phyloP scores from a whole-genome alignment of 2,797 vertebrate species.

The Acrossocheilus wenchowensis region DNA sequence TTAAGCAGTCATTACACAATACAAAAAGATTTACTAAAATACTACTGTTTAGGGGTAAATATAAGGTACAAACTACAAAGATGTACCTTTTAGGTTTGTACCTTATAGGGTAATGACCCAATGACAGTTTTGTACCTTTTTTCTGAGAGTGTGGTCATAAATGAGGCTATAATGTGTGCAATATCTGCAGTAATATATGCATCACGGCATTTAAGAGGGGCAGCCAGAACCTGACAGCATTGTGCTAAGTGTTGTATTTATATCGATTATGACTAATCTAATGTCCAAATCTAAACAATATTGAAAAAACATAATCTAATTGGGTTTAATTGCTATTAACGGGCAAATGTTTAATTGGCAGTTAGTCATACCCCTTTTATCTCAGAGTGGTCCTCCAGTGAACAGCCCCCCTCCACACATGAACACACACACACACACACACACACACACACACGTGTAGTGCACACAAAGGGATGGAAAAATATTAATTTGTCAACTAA shows the following conservation, averaged over 20 bases:
- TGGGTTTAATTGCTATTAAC: constrained; percentile 63
- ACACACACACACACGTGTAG: constrained; percentile 41
- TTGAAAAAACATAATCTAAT: constrained; percentile 61
- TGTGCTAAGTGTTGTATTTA: constrained; percentile 52
- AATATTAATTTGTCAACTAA: constrained; percentile 52
- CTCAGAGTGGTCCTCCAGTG: constrained; percentile 47
- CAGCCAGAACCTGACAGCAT: background rate
- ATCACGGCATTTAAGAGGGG: background rate
- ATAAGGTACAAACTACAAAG: background rate
- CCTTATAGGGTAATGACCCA: background rate
- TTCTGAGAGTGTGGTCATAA: background rate
- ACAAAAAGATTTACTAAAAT: background rate
- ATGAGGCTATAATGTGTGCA: background rate
- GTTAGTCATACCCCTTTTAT: constrained; percentile 62
- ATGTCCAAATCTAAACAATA: constrained; percentile 57
- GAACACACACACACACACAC: constrained; percentile 33
- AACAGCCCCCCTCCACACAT: constrained; percentile 13
- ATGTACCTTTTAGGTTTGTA: background rate
- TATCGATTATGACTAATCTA: constrained; percentile 55
- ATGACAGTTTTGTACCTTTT: background rate
- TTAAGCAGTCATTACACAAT: background rate
- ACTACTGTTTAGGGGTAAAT: background rate
- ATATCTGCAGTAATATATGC: background rate
- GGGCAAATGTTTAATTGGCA: constrained; percentile 59
- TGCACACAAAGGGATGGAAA: constrained; percentile 55